A percentile compares a stretch with the other conserved stretches of the same genome.
phyloP scores from a whole-genome alignment of 2,888 invertebrate species.

The Leuctra nigra region DNA sequence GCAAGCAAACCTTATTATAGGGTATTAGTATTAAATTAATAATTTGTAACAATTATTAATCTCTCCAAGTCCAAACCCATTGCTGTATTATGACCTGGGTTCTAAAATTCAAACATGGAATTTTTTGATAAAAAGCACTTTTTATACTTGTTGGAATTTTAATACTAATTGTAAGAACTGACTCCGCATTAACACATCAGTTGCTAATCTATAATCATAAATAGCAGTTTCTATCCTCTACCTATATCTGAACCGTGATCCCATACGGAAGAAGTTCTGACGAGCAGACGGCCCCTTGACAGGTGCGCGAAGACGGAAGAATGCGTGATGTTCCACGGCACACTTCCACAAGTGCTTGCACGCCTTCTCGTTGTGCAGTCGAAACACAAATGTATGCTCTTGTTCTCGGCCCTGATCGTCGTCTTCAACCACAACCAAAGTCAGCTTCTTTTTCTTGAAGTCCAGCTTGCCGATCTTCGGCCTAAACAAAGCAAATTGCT shows the following conservation, averaged over 20 bases:
- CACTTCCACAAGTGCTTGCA: conserved; percentile 99
- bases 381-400: conserved; percentile 98
- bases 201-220: background rate
- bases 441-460: conserved; percentile 96
- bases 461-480: conserved; percentile 97
- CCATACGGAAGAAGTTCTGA: conserved; percentile 98
- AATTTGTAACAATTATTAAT: too few species aligned
- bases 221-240: conserved; percentile 30
- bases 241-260: conserved; percentile 89
- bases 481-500: conserved; percentile 43
- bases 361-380: conserved; percentile 91
- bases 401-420: conserved; percentile 95
- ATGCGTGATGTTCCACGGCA: conserved; percentile 98
- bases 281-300: conserved; percentile 82
- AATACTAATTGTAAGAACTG: too few species aligned
- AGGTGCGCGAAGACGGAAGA: conserved; percentile 89
- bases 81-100: too few species aligned
- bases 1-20: too few species aligned
- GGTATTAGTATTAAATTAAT: too few species aligned
- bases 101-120: too few species aligned
- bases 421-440: conserved; percentile 95
- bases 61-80: too few species aligned
- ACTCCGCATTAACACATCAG: too few species aligned
- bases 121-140: too few species aligned
- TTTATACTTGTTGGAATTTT: too few species aligned